Evolutionary conservation across 2,797 vertebrate species (phyloP), one percentile per base, ranked within the genome.

Genomic region (Sandelia bainsii): DNA sequence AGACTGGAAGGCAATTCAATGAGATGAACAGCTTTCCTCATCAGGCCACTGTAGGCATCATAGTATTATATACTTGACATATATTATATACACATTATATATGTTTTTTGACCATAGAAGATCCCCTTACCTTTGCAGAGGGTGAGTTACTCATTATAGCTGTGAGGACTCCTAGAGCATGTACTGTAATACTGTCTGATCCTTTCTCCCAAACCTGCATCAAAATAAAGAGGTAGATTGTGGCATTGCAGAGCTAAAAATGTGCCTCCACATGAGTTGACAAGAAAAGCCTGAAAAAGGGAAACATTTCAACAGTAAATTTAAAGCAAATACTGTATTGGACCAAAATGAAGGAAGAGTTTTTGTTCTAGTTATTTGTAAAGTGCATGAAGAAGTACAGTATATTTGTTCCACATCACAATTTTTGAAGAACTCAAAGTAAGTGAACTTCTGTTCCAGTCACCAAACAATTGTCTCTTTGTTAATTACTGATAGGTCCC

Each of bases 71-170:
- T 48, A 12, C 9, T 46, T n/a, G 5, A 56, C 4, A 25, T 25
- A 34, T 34, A 34, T 34, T 34, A 25, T 8, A 32, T 32, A 32
- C 6, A n/a, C 5, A 20, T 14, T 7, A 56, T 6, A 32, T 25
- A 37, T 37, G 11, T 37, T 9, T 37, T 37, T 32, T 4, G 39
- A 60, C 32, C 37, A 48, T 0, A 39, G 22, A 40, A 23, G 11
- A 17, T 54, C 39, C 69, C 6, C 92, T 90, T 92, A 99, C 98
- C 96, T 99, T 99, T 80, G 97, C 98, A 0, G 97, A 97, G 0
- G 97, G 95, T 0, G 97, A 99, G 90, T 94, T 96, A 53, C 95
- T 97, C 98, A 99, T 98, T 91, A 99, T 96, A 77, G 97, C 96
- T 0, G 97, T 98, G 70, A 99, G 95, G 68, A 98, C 98, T 16